A percentile compares a stretch with the other conserved stretches of the same genome.
Conservation (phyloP, 2,888 invertebrate species). For the Drosophila colorata region DNA sequence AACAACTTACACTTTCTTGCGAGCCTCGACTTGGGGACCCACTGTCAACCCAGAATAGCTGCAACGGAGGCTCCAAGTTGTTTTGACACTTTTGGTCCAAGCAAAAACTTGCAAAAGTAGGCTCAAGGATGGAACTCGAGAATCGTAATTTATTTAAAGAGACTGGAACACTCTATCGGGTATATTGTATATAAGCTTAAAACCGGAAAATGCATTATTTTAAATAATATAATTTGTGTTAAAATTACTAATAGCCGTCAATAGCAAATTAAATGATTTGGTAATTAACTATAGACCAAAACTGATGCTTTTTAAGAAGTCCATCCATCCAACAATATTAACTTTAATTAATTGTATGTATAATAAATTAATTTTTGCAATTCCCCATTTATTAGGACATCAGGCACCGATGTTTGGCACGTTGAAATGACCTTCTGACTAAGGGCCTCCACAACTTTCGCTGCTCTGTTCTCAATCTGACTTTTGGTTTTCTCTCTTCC, state of each 20-base stretch:
- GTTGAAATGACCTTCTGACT: slow-evolving; percentile 44
- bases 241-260: too few species aligned
- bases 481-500: background rate
- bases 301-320: too few species aligned
- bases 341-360: too few species aligned
- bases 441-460: slow-evolving; percentile 51
- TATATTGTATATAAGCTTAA: too few species aligned
- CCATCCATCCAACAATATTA: too few species aligned
- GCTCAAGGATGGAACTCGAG: slow-evolving; percentile 16
- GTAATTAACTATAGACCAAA: too few species aligned
- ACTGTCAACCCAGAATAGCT: slow-evolving; percentile 21
- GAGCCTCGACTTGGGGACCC: slow-evolving; percentile 14
- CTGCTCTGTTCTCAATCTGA: slow-evolving; percentile 19
- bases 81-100: slow-evolving; percentile 73
- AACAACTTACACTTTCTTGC: slow-evolving; percentile 70
- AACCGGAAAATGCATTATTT: too few species aligned
- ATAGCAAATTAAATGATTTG: too few species aligned
- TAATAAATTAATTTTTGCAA: too few species aligned
- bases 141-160: background rate
- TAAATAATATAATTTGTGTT: too few species aligned
- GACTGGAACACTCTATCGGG: background rate
- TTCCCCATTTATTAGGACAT: too few species aligned
- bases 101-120: slow-evolving; percentile 53
- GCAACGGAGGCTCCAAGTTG: slow-evolving; percentile 61
- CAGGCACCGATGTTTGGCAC: background rate